Evolutionary conservation across 2,797 vertebrate species (phyloP).

Genomic region (Myotis planiceps): DNA sequence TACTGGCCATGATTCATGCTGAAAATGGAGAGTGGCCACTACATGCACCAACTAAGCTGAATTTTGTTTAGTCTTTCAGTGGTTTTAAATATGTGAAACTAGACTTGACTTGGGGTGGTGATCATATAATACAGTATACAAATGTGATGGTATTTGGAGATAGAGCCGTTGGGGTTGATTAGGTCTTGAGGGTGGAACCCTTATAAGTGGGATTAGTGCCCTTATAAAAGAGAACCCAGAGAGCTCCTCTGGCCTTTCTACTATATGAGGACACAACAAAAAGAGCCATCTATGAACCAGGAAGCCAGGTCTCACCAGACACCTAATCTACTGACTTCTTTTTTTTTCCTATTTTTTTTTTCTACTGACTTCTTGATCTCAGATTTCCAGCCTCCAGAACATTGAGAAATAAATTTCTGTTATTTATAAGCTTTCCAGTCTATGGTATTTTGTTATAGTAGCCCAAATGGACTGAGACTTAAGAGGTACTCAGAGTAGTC

Average conservation of each 20-base stretch:
- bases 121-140: neutral
- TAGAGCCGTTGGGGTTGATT: neutral
- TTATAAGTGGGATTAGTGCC: neutral
- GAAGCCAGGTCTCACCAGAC: neutral
- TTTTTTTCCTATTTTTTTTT: too few species aligned
- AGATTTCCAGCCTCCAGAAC: neutral
- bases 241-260: neutral
- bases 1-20: neutral
- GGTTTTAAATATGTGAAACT: slow-evolving; percentile 40
- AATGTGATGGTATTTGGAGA: neutral
- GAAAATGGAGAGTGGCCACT: neutral
- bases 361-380: neutral
- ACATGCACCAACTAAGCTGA: neutral
- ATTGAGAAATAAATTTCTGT: neutral
- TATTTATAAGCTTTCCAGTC: neutral
- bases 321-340: neutral
- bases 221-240: neutral
- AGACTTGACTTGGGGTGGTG: neutral
- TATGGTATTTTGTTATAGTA: neutral
- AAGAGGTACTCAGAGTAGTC: neutral
- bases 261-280: neutral
- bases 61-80: slow-evolving; percentile 24
- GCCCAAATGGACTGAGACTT: neutral
- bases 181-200: neutral
- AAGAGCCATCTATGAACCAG: neutral